Conservation (phyloP, 2,888 invertebrate species). For the Euclidia mi region DNA sequence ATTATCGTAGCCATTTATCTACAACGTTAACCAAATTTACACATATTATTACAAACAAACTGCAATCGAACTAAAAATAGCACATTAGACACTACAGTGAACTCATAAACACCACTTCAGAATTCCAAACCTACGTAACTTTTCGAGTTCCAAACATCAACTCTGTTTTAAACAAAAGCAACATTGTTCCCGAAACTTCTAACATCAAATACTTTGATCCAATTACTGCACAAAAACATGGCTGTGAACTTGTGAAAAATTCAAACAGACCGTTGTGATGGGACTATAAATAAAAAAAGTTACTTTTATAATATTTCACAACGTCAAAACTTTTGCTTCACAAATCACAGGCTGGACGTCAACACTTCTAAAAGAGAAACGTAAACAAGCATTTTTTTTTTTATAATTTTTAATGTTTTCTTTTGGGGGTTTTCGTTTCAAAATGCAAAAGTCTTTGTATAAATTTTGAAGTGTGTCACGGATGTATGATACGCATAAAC, state of each 20-base stretch:
- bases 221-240: constrained; percentile 10
- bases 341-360: constrained; percentile 36
- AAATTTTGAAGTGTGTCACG: no score
- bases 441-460: no score
- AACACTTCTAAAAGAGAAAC: constrained; percentile 1
- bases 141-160: background rate
- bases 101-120: no score
- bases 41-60: no score
- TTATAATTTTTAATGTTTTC: no score
- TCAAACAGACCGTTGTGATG: constrained; percentile 9
- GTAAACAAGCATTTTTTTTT: background rate
- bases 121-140: no score
- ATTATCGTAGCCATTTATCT: no score
- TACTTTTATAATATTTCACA: constrained; percentile 26
- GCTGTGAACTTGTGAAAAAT: constrained; percentile 12
- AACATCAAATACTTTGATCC: constrained; percentile 11
- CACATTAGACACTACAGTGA: no score
- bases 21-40: no score
- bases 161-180: background rate
- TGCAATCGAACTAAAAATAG: no score
- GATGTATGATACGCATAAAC: no score
- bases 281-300: constrained; percentile 30
- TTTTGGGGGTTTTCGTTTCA: no score
- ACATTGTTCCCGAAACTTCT: constrained; percentile 4
- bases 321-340: constrained; percentile 20